Evolutionary conservation across 2,113 vertebrate genomes (phyloP), one percentile per base, ranked within the genome.

Genomic region (Leuciscus idus): DNA sequence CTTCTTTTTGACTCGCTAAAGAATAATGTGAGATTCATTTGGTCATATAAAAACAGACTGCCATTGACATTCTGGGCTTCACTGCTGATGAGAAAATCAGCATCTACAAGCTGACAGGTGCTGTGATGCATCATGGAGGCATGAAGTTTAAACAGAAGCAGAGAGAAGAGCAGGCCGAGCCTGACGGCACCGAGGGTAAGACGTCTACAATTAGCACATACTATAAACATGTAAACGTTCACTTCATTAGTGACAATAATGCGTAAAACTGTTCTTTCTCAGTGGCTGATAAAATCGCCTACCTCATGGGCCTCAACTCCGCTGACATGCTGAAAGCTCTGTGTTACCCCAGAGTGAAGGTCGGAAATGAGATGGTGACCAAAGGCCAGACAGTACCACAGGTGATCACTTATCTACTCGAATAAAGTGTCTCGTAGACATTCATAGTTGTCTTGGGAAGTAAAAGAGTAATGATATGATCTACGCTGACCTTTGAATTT

Each of bases 41-140:
- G 11, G 12, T 74, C n/a, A 8, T 7, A 12, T 21, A 77, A 8
- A 8, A 26, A 79, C 88, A 95, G 94, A 92, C 93, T 82, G 94
- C 94, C 0, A 95, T 95, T 85, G 93, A 95, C 85, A 95, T 95
- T 82, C 89, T 94, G 87, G 94, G 94, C 77, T 97, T 98, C 93
- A 95, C 87, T 89, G 84, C 91, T 0, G 96, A 98, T 0, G 96
- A 97, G 91, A 98, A 98, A 83, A 83, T 88, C 28, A 93, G 87
- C 85, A 94, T 95, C 78, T 97, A 92, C 90, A 97, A 97, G 89
- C 93, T 98, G 90, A 96, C 95, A 33, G 97, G 96, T 91, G 94
- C 96, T 89, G 97, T 97, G 91, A 95, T 97, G 95, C 96, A 97
- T 91, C 97, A 98, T 26, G 97, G 96, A 62, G 97, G 95, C 89